phyloP scores from a whole-genome alignment of 2,888 invertebrate species.

The Mythimna ferrago region DNA sequence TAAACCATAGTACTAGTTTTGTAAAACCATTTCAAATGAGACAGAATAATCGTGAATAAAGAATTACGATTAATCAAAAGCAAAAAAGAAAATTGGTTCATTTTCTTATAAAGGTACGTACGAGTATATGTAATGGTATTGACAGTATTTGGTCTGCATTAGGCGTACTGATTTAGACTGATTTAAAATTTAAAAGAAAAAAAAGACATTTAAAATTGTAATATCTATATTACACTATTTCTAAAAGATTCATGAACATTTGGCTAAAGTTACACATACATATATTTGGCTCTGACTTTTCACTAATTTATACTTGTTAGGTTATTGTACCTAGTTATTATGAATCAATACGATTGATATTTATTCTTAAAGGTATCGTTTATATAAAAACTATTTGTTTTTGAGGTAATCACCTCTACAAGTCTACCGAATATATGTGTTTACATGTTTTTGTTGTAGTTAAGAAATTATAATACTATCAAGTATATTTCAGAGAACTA shows the following conservation, averaged over 20 bases:
- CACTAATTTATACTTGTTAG: neutral
- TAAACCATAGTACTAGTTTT: neutral
- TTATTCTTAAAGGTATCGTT: neutral
- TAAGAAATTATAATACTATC: neutral
- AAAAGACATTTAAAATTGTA: too few species aligned
- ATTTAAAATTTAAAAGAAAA: neutral
- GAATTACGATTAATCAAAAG: too few species aligned
- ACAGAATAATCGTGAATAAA: too few species aligned
- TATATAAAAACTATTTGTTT: conserved; percentile 1
- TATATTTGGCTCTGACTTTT: neutral
- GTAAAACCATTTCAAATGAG: too few species aligned
- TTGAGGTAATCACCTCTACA: neutral
- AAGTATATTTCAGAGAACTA: neutral
- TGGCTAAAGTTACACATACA: neutral
- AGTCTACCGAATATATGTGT: neutral
- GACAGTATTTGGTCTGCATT: too few species aligned
- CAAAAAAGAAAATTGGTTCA: too few species aligned
- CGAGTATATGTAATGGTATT: too few species aligned
- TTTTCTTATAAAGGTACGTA: too few species aligned
- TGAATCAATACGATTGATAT: neutral
- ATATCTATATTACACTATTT: neutral
- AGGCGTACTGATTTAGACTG: neutral
- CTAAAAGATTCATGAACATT: neutral
- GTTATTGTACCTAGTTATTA: neutral
- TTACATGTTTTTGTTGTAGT: too few species aligned